Base-by-base conservation (phyloP, 2,888 invertebrate genomes). In the Aethes cnicana region DNA sequence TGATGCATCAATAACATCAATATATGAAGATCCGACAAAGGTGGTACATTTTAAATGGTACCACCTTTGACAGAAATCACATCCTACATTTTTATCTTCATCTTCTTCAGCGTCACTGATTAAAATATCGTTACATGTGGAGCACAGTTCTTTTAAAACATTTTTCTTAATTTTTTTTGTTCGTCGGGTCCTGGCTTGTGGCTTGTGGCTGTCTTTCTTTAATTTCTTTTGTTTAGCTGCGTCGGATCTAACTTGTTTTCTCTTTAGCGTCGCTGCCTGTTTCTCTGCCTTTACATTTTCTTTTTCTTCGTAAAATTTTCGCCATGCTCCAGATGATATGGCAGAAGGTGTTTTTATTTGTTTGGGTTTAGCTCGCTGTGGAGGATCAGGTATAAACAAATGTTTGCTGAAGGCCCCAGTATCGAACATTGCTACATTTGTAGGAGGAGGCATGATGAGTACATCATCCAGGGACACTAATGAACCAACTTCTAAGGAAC, bases 51-150 rank as follows among this genome's bases (percentile, higher is more conserved):
- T 36, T 21, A 36, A 6, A 12, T 36, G 36, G 11, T 20, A 36
- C 36, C 36, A 36, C 21, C 36, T 20, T 11, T 20, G 36, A 8
- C 36, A n/a, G n/a, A 21, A 35, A 35, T 37, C 37, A 14, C 37
- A 37, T 1, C 37, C 37, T 8, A 37, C n/a, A 37, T 37, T 37
- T 14, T 37, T 37, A 2, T 37, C 37, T 37, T 37, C 14, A 8
- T 37, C 37, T 1, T 37, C 37, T 23, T 37, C 37, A 14, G 23
- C 8, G 8, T 37, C 37, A 8, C 37, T 37, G n/a, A 37, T 14
- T 23, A 23, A 37, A 23, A 37, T 14, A 7, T 37, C 23, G 0
- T 23, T n/a, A 37, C 37, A 37, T 23, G 21, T n/a, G 1, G 37
- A 14, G 8, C 37, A 37, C 0, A 37, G 1, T 37, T 37, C 2